These are phyloP conservation scores for Eretmocerus hayati DNA, from an alignment of 2,888 invertebrate species.

Conservation along the genomic window DNA sequence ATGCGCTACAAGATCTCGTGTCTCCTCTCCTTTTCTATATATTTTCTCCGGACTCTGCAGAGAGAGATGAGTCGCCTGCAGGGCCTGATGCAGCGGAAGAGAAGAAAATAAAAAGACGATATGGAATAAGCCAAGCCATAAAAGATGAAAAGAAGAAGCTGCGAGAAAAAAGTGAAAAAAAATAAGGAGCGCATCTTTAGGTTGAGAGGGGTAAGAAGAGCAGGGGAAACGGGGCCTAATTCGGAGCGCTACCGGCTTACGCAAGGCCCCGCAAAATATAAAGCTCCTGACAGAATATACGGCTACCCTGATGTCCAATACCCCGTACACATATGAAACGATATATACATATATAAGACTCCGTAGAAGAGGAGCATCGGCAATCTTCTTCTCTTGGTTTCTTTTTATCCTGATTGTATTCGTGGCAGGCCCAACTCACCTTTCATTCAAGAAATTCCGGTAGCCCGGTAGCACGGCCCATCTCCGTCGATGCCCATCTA, in stretches of 20 bases:
- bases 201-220: slow-evolving; percentile 18
- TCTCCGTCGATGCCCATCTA: background rate
- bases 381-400: background rate
- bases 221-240: slow-evolving; percentile 32
- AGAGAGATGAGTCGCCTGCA: no score
- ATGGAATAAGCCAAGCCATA: no score
- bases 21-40: no score
- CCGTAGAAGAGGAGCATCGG: slow-evolving; percentile 1
- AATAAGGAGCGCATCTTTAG: no score
- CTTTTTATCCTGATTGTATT: slow-evolving; percentile 17
- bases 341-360: no score
- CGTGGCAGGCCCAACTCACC: slow-evolving; percentile 13
- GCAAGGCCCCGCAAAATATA: slow-evolving; percentile 30
- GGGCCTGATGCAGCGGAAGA: background rate
- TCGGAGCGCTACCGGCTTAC: slow-evolving; percentile 40
- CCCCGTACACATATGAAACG: no score
- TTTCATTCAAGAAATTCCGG: slow-evolving; percentile 20
- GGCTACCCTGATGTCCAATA: no score
- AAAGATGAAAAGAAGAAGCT: background rate
- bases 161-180: slow-evolving; percentile 16
- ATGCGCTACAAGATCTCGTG: no score
- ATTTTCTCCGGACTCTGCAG: no score
- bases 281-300: slow-evolving; percentile 29
- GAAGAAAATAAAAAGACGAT: background rate
- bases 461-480: slow-evolving; percentile 10